These are phyloP conservation scores for Euwallacea fornicatus DNA, from an alignment of 1,140 invertebrate genomes.

Conservation along the genomic window DNA sequence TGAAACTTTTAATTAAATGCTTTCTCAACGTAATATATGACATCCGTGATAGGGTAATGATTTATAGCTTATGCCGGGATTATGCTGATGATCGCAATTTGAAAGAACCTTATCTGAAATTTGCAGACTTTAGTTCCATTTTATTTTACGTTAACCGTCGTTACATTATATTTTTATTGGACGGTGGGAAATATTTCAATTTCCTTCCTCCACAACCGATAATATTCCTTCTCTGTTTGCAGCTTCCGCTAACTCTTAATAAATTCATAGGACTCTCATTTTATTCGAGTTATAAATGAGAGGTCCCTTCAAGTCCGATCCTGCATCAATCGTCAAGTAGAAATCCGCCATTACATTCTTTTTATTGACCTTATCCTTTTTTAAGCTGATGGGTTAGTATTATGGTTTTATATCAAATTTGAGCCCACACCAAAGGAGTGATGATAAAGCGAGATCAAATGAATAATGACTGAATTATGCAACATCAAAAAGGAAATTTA, in stretches of 20 bases:
- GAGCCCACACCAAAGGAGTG: constrained; percentile 11
- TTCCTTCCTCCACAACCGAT: too few species aligned
- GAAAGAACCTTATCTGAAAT: constrained; percentile 14
- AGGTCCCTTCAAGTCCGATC: constrained; percentile 7
- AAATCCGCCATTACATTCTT: constrained; percentile 12
- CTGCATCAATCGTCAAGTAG: constrained; percentile 29
- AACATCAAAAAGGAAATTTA: constrained; percentile 31
- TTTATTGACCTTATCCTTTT: constrained; percentile 27
- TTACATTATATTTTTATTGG: constrained; percentile 1
- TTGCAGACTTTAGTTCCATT: constrained; percentile 13
- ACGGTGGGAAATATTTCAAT: neutral
- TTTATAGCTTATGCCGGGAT: constrained; percentile 15
- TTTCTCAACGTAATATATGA: neutral
- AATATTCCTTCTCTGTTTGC: too few species aligned
- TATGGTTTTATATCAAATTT: constrained; percentile 23
- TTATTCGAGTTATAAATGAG: too few species aligned
- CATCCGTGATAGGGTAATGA: constrained; percentile 8
- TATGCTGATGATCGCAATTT: constrained; percentile 15
- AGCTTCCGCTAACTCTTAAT: too few species aligned
- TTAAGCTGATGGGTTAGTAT: constrained; percentile 28
- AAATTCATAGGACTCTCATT: too few species aligned
- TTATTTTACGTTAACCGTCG: neutral
- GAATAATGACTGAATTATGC: constrained; percentile 32
- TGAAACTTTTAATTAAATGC: constrained; percentile 2
- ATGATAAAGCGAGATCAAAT: constrained; percentile 34